phyloP scores from a whole-genome alignment of 2,113 vertebrate species.

The Glaucidium brasilianum region DNA sequence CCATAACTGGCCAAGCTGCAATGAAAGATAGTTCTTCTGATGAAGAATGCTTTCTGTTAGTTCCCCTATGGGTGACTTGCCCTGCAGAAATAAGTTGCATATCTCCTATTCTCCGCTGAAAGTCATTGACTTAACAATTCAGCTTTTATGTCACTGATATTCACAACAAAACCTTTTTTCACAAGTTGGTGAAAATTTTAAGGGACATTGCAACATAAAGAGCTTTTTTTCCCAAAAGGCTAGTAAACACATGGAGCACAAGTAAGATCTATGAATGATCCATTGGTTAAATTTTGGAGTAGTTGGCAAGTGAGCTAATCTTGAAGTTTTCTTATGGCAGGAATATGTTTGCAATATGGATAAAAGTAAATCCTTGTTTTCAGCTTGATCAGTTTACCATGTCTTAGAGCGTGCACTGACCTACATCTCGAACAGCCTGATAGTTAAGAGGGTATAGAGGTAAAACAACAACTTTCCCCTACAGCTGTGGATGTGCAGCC shows the following conservation, averaged over 20 bases:
- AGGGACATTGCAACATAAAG: background rate
- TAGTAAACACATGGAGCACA: background rate
- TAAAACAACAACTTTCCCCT: background rate
- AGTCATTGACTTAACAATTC: background rate
- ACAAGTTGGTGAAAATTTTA: background rate
- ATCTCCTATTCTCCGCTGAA: background rate
- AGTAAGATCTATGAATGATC: background rate
- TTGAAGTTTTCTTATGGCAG: background rate
- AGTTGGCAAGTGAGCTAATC: background rate
- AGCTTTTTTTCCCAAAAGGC: background rate
- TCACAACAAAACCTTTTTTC: background rate
- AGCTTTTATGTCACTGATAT: background rate
- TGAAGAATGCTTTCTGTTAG: background rate
- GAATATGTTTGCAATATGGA: background rate
- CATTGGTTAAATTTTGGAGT: background rate
- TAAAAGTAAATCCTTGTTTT: background rate
- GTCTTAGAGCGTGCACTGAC: background rate
- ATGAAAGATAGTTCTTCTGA: background rate
- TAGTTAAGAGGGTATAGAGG: rapidly evolving
- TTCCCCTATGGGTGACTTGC: background rate
- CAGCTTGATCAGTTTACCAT: background rate
- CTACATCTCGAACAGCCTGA: background rate
- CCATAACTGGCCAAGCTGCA: background rate
- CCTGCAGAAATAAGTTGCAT: background rate
- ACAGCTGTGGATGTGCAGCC: background rate